A percentile compares a stretch with the other conserved stretches of the same genome.
These are phyloP conservation scores for Hemistola chrysoprasaria DNA, from an alignment of 2,888 invertebrate genomes.

Conservation along the genomic window DNA sequence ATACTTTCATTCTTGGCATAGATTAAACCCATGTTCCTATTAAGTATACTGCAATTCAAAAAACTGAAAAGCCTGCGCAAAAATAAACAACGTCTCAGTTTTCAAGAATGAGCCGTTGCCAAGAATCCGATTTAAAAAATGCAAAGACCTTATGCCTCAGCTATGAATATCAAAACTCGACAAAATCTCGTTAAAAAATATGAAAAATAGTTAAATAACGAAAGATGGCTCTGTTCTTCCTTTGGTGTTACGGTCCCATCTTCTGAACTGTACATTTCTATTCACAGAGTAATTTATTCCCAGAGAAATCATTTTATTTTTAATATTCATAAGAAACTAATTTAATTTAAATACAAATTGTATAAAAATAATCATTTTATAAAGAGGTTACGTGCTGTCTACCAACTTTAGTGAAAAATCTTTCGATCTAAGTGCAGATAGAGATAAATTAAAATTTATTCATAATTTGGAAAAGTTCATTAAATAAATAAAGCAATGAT, in stretches of 20 bases:
- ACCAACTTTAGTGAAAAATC: no score
- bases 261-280: conserved; percentile 59
- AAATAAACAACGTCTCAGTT: conserved; percentile 10
- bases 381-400: no score
- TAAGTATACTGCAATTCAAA: neutral
- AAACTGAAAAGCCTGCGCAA: conserved; percentile 8
- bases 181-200: conserved; percentile 65
- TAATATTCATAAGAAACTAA: no score
- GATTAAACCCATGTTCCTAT: conserved; percentile 4
- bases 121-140: conserved; percentile 35
- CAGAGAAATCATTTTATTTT: conserved; percentile 16
- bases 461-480: no score
- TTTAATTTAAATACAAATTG: no score
- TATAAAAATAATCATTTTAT: no score
- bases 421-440: no score
- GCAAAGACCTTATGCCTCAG: conserved; percentile 40
- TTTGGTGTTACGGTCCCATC: conserved; percentile 62
- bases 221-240: conserved; percentile 57
- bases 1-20: neutral
- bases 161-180: conserved; percentile 47
- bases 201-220: conserved; percentile 71
- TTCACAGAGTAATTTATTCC: conserved; percentile 42
- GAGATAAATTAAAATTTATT: no score
- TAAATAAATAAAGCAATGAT: no score
- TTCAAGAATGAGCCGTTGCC: conserved; percentile 12